Percentiles rank a stretch among this genome's conserved stretches.
Conservation (phyloP, 2,888 invertebrate species). For the Matsumyia berberina region DNA sequence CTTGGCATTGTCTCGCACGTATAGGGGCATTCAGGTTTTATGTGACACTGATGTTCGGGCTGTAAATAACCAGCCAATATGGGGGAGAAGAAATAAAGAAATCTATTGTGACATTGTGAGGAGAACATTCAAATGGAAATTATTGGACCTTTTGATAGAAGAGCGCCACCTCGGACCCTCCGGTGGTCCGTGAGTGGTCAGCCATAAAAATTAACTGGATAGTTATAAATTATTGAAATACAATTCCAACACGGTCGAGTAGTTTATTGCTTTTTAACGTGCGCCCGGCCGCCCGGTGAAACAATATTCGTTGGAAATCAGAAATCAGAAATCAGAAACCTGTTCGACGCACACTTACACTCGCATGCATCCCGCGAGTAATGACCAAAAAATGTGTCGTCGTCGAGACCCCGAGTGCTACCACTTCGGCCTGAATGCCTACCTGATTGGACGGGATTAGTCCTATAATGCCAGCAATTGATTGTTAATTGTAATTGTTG, state of each 20-base stretch:
- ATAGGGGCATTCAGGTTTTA: conserved; percentile 73
- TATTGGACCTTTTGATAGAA: conserved; percentile 74
- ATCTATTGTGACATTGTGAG: conserved; percentile 75
- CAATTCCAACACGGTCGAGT: conserved; percentile 75
- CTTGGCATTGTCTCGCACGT: conserved; percentile 61
- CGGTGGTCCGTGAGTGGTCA: conserved; percentile 70
- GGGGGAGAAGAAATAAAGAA: conserved; percentile 75
- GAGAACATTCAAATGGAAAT: conserved; percentile 75
- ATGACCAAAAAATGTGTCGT: conserved; percentile 29
- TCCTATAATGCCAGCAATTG: conserved; percentile 71
- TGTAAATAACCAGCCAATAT: conserved; percentile 71
- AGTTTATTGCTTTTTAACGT: conserved; percentile 76
- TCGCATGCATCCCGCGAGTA: not conserved
- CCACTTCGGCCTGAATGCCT: conserved; percentile 38
- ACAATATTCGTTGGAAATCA: conserved; percentile 65
- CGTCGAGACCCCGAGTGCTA: conserved; percentile 12
- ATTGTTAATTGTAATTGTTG: conserved; percentile 76
- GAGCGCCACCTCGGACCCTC: conserved; percentile 73
- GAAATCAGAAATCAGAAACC: conserved; percentile 71
- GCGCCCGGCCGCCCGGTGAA: conserved; percentile 55
- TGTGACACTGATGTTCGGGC: conserved; percentile 75
- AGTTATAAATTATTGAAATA: conserved; percentile 76
- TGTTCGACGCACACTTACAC: conserved; percentile 32
- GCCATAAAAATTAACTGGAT: conserved; percentile 74
- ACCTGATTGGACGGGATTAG: conserved; percentile 64